phyloP scores from a whole-genome alignment of 2,888 invertebrate genomes.

The Euclidia mi region DNA sequence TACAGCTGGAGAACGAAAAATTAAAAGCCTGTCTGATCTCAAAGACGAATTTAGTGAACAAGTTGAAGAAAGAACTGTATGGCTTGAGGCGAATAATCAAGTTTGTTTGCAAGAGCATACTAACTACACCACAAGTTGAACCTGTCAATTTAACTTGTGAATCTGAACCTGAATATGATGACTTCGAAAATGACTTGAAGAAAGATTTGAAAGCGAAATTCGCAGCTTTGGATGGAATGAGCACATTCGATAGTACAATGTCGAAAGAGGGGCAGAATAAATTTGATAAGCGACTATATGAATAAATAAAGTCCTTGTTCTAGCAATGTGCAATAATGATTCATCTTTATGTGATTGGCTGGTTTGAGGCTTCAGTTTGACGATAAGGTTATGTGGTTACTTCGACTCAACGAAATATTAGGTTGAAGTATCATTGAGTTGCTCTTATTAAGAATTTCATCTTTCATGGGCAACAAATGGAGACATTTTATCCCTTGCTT shows the following conservation, averaged over 20 bases:
- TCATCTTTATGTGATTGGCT: too few species aligned
- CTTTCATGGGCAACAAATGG: too few species aligned
- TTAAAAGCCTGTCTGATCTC: constrained; percentile 70
- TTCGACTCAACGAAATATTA: too few species aligned
- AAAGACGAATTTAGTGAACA: constrained; percentile 69
- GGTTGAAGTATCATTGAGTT: too few species aligned
- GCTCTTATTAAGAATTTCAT: too few species aligned
- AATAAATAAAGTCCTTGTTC: constrained; percentile 26
- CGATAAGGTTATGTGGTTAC: too few species aligned
- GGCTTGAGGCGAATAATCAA: constrained; percentile 73
- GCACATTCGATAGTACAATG: constrained; percentile 65
- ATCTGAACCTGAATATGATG: constrained; percentile 72
- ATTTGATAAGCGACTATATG: constrained; percentile 18
- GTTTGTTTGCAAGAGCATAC: constrained; percentile 70
- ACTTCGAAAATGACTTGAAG: constrained; percentile 70
- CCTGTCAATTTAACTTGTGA: constrained; percentile 46
- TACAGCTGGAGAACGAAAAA: constrained; percentile 81
- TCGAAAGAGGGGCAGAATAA: constrained; percentile 60
- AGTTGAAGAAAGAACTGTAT: constrained; percentile 72
- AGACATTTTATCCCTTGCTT: too few species aligned
- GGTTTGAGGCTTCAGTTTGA: too few species aligned
- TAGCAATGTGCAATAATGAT: too few species aligned
- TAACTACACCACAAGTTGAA: constrained; percentile 47
- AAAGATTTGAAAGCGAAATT: constrained; percentile 55
- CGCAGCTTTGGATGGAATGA: constrained; percentile 36